Evolutionary conservation across 2,888 invertebrate species (phyloP).

Genomic region (Drosophila parthenogenetica): DNA sequence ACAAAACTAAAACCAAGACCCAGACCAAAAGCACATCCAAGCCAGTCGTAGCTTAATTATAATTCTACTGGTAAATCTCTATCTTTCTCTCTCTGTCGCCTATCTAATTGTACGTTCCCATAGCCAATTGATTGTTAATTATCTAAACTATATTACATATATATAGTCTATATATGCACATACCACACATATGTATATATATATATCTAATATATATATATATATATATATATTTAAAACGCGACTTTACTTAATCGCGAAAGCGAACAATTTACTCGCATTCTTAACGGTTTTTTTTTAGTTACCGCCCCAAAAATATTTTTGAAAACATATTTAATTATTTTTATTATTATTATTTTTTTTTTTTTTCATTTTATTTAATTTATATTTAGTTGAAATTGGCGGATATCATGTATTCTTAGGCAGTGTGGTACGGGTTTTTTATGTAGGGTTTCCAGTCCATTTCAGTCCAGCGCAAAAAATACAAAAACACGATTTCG

Average conservation of each 20-base stretch:
- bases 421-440: slow-evolving; percentile 59
- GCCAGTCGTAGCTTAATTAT: slow-evolving; percentile 47
- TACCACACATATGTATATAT: slow-evolving; percentile 11
- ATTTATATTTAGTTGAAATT: slow-evolving; percentile 49
- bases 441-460: slow-evolving; percentile 50
- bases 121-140: slow-evolving; percentile 75
- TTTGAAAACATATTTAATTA: slow-evolving; percentile 5
- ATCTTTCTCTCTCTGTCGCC: slow-evolving; percentile 36
- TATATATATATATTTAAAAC: slow-evolving; percentile 18
- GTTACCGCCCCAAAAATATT: slow-evolving; percentile 34
- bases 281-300: slow-evolving; percentile 31
- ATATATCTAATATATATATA: slow-evolving; percentile 27
- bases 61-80: slow-evolving; percentile 36
- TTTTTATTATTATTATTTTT: slow-evolving; percentile 7
- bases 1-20: slow-evolving; percentile 29
- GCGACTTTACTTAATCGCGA: slow-evolving; percentile 49
- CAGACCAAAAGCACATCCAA: slow-evolving; percentile 35
- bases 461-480: slow-evolving; percentile 40
- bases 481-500: slow-evolving; percentile 48
- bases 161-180: slow-evolving; percentile 14
- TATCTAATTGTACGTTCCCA: slow-evolving; percentile 67
- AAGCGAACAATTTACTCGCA: slow-evolving; percentile 34
- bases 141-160: slow-evolving; percentile 44
- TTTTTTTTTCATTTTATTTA: slow-evolving; percentile 15
- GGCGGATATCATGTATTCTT: slow-evolving; percentile 44